Evolutionary conservation across 2,888 invertebrate genomes (phyloP).

Genomic region (Stenodera caucasica): DNA sequence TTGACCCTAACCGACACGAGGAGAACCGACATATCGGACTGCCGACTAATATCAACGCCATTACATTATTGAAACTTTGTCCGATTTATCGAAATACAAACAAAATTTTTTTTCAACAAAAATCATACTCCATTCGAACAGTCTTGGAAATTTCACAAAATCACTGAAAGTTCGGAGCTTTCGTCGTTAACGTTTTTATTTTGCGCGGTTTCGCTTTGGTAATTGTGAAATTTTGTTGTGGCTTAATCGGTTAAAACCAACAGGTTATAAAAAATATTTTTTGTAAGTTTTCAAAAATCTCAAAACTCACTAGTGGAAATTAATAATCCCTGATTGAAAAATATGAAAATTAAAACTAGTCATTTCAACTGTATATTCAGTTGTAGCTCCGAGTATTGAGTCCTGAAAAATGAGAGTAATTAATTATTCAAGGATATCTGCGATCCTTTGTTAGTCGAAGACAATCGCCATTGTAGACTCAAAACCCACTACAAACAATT

Average conservation of each 20-base stretch:
- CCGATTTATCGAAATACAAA: background rate
- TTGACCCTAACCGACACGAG: constrained; percentile 41
- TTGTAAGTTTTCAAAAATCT: background rate
- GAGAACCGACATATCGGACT: constrained; percentile 33
- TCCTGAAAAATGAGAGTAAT: constrained; percentile 42
- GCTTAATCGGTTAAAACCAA: constrained; percentile 3
- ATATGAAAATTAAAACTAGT: background rate
- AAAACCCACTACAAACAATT: constrained; percentile 42
- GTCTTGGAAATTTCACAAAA: background rate
- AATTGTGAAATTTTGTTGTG: constrained; percentile 23
- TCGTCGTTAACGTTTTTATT: constrained; percentile 10
- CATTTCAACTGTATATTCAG: constrained; percentile 11
- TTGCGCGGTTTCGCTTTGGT: constrained; percentile 11
- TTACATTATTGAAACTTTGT: constrained; percentile 19
- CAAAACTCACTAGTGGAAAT: background rate
- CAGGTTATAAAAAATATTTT: constrained; percentile 27
- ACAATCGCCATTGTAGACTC: constrained; percentile 48
- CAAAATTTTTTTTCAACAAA: background rate
- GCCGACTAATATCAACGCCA: constrained; percentile 20
- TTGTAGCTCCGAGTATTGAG: constrained; percentile 40
- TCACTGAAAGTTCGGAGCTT: background rate
- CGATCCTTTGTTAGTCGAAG: constrained; percentile 39
- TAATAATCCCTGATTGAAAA: background rate
- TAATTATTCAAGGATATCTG: constrained; percentile 45
- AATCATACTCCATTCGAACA: background rate